phyloP scores from a whole-genome alignment of 2,113 vertebrate genomes.

The Prunella fulvescens region DNA sequence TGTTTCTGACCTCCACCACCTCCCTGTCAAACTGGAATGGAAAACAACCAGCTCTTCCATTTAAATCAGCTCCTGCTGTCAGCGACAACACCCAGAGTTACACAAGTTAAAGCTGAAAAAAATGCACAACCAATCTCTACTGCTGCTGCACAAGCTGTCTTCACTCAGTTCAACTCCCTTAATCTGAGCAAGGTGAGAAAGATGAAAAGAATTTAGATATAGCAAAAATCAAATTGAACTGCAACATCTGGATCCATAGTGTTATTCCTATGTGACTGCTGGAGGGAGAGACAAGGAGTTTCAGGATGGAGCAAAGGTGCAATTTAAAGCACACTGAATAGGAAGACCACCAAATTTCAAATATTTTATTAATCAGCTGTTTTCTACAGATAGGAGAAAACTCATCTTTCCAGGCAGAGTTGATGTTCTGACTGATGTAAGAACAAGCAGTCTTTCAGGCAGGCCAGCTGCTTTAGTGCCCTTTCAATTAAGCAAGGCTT shows the following conservation, averaged over 20 bases:
- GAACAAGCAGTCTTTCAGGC: not conserved
- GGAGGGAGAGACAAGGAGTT: not conserved
- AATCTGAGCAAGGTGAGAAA: not conserved
- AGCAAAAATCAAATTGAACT: not conserved
- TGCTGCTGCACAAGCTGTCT: not conserved
- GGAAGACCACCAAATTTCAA: not conserved
- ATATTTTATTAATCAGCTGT: not conserved
- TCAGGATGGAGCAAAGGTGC: not conserved
- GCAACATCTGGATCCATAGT: not conserved
- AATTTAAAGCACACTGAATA: not conserved
- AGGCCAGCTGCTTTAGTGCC: rapidly evolving
- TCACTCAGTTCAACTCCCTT: not conserved
- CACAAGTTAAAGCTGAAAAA: conserved; percentile 6
- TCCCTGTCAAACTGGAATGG: conserved; percentile 28
- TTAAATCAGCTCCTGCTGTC: conserved; percentile 29
- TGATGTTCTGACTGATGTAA: not conserved
- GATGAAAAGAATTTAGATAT: not conserved
- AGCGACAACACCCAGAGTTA: conserved; percentile 22
- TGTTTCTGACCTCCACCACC: conserved; percentile 6
- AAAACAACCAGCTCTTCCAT: conserved; percentile 41
- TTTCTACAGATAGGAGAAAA: not conserved
- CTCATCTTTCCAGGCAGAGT: not conserved
- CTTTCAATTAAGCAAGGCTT: not conserved
- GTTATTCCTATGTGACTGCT: not conserved
- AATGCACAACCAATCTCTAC: not conserved